Base-by-base conservation (phyloP, 2,888 invertebrate species). In the Eupithecia abbreviata region DNA sequence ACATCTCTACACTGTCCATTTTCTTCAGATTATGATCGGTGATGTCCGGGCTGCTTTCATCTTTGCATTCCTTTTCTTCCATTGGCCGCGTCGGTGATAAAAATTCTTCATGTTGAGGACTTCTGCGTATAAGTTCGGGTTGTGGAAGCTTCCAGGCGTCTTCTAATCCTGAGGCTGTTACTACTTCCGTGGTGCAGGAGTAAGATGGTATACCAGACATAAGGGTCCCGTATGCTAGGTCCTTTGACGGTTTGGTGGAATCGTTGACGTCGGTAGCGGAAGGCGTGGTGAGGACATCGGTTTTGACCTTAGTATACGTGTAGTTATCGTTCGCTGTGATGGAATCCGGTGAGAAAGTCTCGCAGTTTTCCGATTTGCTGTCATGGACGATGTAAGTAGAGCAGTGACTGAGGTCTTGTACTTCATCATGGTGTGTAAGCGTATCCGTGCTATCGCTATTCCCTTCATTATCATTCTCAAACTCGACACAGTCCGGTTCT, bases 311-410 rank as follows among this genome's bases (percentile, higher is more conserved):
- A 77, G 94, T 94, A 78, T 93, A 94, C 15, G 94, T 94, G 79
- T 89, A 85, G 71, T 93, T 91, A 74, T 90, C 91, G 84, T 93
- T 91, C 4, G 90, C 93, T 0, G 93, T 92, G 55, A 94, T 93
- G 2, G 95, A 94, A 80, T 95, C 94, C 0, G 93, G 93, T 0
- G 94, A 91, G 84, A 94, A 94, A 0, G 91, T 91, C 43, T 92
- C 94, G 77, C 91, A 89, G 13, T 85, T 84, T 62, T 93, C 93
- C 0, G 94, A 93, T 78, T 91, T 91, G 83, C 91, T 91, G 68
- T 93, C 94, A 83, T 93, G 91, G 13, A 94, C 87, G 65, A 94
- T 91, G 82, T 94, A 94, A 0, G 95, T 94, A 2, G 93, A 93
- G 72, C 92, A 91, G 78, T 89, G 92, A 77, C 93, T 93, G 4